phyloP scores from a whole-genome alignment of 1,140 invertebrate species.

The Ceratosolen solmsi region DNA sequence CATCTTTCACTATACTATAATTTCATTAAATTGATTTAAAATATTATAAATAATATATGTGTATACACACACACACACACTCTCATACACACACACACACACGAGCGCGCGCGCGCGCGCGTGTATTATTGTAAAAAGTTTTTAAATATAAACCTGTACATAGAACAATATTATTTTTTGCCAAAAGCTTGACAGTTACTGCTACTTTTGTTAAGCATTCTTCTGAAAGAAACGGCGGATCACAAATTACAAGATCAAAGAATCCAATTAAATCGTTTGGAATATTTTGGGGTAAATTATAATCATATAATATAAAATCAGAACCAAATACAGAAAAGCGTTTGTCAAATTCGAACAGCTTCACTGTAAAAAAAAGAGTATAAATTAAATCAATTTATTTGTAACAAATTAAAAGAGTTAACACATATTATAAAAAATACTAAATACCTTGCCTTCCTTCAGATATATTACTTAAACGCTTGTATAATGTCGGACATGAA shows the following conservation, averaged over 20 bases:
- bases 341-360: slow-evolving; percentile 86
- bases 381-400: slow-evolving; percentile 33
- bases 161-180: slow-evolving; percentile 87
- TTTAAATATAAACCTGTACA: slow-evolving; percentile 85
- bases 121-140: too few relatives aligned
- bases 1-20: too few relatives aligned
- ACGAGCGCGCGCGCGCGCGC: too few relatives aligned
- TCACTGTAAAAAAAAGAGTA: slow-evolving; percentile 76
- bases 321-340: slow-evolving; percentile 85
- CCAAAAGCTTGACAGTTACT: slow-evolving; percentile 83
- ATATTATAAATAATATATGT: too few relatives aligned
- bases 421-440: background rate
- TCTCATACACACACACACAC: too few relatives aligned
- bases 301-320: slow-evolving; percentile 93
- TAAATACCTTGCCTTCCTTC: slow-evolving; percentile 67
- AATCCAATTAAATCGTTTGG: slow-evolving; percentile 75
- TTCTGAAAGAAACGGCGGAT: slow-evolving; percentile 95
- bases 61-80: too few relatives aligned
- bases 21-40: too few relatives aligned
- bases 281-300: slow-evolving; percentile 85
- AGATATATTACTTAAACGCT: slow-evolving; percentile 76
- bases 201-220: slow-evolving; percentile 93
- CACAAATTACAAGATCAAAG: slow-evolving; percentile 91
- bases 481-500: slow-evolving; percentile 91
- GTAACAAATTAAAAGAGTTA: slow-evolving; percentile 17